Evolutionary conservation across 1,140 invertebrate genomes (phyloP).

Genomic region (Drosophila hydei): DNA sequence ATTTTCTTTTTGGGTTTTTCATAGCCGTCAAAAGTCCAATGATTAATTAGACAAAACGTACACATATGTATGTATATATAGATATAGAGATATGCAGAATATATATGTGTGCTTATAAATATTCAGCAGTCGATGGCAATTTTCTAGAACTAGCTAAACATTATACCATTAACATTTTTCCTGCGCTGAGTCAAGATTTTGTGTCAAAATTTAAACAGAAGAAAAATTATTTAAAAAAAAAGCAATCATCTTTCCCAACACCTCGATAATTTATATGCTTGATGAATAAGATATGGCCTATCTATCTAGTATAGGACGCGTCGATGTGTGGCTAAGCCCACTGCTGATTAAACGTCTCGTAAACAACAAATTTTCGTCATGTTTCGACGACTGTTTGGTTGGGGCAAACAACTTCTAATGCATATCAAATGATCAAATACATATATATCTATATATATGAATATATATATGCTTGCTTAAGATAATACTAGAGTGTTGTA

Average conservation of each 20-base stretch:
- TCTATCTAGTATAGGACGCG: not conserved
- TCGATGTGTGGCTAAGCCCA: slow-evolving; percentile 18
- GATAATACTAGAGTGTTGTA: not conserved
- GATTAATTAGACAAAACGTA: slow-evolving; percentile 40
- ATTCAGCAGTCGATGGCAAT: slow-evolving; percentile 27
- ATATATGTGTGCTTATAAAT: slow-evolving; percentile 7
- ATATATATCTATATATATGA: not conserved
- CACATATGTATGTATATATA: not conserved
- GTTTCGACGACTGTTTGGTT: slow-evolving; percentile 17
- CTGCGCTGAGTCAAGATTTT: slow-evolving; percentile 18
- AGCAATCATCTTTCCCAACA: slow-evolving; percentile 35
- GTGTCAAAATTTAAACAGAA: slow-evolving; percentile 32
- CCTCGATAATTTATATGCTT: slow-evolving; percentile 14
- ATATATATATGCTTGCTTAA: not conserved
- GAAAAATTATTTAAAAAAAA: not conserved
- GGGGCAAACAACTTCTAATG: slow-evolving; percentile 19
- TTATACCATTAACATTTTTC: slow-evolving; percentile 21
- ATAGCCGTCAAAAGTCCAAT: slow-evolving; percentile 30
- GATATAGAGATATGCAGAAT: slow-evolving; percentile 23
- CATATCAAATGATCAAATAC: slow-evolving; percentile 24
- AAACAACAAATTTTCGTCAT: slow-evolving; percentile 42
- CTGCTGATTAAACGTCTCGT: slow-evolving; percentile 9
- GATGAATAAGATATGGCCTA: slow-evolving; percentile 3
- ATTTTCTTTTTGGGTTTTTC: slow-evolving; percentile 20
- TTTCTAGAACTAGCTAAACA: slow-evolving; percentile 43